Evolutionary conservation across 2,888 invertebrate genomes (phyloP), one percentile per base, ranked within the genome.

Genomic region (Acronicta leporina): DNA sequence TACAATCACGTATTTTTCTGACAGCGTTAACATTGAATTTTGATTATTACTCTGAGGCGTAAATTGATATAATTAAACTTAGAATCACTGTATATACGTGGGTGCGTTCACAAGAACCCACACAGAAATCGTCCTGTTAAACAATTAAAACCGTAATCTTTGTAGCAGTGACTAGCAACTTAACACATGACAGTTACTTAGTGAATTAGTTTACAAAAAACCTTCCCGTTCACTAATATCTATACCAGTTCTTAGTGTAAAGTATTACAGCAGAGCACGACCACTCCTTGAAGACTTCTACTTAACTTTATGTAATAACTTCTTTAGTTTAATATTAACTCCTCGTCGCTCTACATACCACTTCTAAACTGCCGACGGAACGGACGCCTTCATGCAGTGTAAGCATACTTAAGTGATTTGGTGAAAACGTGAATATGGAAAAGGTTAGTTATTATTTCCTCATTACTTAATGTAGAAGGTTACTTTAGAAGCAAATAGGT

Each of bases 361-460:
- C 75, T 67, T 74, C 61, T 57, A 70, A 68, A 55, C 75, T 49
- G 56, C 56, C 60, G 11, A 50, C 60, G 10, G 79, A 63, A 62
- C 66, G 75, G 84, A 86, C 86, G 86, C 80, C 63, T 68, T 56
- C 35, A 53, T 51, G 63, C 49, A 69, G 50, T 38, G 13, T n/a
- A n/a, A 30, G 25, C 52, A 66, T 71, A 64, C 38, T 54, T 55
- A 53, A 54, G 63, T 65, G 70, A 58, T 59, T 63, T 10, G 44
- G 71, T 71, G 59, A 47, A 63, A 41, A 41, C 47, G 13, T 47
- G 45, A 76, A 54, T 40, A 79, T 82, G 76, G 47, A 62, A 46
- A 68, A 66, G 74, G 83, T 83, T 49, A 71, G 82, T 69, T 50
- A 6, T 30, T 48, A 30, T n/a, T 20, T 14, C 25, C 20, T 45